A percentile compares a stretch with the other conserved stretches of the same genome.
phyloP scores from a whole-genome alignment of 2,113 vertebrate species.

The Brachionichthys hirsutus region DNA sequence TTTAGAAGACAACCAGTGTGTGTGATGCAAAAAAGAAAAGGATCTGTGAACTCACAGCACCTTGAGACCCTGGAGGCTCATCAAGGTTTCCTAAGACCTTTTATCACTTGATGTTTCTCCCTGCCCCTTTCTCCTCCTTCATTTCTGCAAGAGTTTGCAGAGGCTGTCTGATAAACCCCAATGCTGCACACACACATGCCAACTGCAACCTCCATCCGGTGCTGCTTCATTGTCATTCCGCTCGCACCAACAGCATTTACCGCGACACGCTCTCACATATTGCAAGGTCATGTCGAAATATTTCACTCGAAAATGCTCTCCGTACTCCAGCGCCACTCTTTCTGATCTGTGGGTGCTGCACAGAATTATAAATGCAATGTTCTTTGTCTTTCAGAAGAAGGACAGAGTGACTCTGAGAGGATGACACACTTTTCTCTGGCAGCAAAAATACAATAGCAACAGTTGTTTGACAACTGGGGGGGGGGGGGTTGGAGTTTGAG shows the following conservation, averaged over 20 bases:
- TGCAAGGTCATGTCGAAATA: constrained; percentile 66
- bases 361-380: constrained; percentile 36
- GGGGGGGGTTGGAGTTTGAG: not conserved
- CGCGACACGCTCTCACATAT: constrained; percentile 25
- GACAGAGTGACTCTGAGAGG: constrained; percentile 30
- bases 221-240: constrained; percentile 62
- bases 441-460: no score
- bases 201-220: constrained; percentile 33
- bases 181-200: constrained; percentile 20
- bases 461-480: no score
- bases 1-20: constrained; percentile 43
- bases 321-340: constrained; percentile 5
- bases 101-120: constrained; percentile 37
- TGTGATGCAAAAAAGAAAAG: constrained; percentile 15
- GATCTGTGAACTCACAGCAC: constrained; percentile 55
- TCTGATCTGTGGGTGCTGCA: constrained; percentile 6
- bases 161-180: constrained; percentile 49
- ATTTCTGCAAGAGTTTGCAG: constrained; percentile 31
- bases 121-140: constrained; percentile 21
- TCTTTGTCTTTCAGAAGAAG: constrained; percentile 49
- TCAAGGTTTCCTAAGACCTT: constrained; percentile 59
- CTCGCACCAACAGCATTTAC: constrained; percentile 38
- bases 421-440: constrained; percentile 26
- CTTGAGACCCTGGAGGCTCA: constrained; percentile 60
- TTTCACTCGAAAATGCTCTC: constrained; percentile 40